Base-by-base conservation (phyloP, 2,797 vertebrate species). In the Hydrocynus forskahlii region DNA sequence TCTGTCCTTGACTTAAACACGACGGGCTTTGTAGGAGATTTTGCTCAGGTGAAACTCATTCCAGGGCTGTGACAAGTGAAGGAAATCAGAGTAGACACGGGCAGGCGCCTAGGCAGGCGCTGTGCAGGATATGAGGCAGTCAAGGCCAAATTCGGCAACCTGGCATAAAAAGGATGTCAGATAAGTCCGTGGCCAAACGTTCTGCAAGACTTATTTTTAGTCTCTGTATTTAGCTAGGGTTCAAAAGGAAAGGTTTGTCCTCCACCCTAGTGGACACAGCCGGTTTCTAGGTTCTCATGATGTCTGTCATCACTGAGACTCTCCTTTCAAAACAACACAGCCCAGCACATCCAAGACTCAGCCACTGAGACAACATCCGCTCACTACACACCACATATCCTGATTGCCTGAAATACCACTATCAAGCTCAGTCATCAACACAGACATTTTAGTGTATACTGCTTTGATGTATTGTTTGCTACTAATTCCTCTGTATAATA, bases 41-140 rank as follows among this genome's bases (percentile, higher is more conserved):
- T 86, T 87, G 80, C 91, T 90, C 84, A 90, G 90, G 86, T 90
- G 12, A 66, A 86, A 68, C 88, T 92, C 91, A 91, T 93, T 92
- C 86, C 81, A 66, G 69, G 43, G 68, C 67, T 73, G 23, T 54
- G 73, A 80, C 52, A 79, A 81, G 59, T 81, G 60, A 78, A 86
- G 88, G 89, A 92, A 91, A 90, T 83, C 25, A 86, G 55, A 70
- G 68, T 71, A 77, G 55, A 59, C 78, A 73, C 17, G 29, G 52
- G 83, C 75, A 64, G 86, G 82, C 84, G 78, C 83, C 77, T 86
- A 78, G 66, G 70, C 19, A 81, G 88, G 86, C 75, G 67, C 57
- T 67, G 14, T 75, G 78, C 87, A 90, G 89, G 89, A 94, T 89
- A 87, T 66, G 5, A 80, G 64, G 81, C 86, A 81, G 87, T 79